phyloP scores from a whole-genome alignment of 2,888 invertebrate genomes.

The Ormyrus thymus region DNA sequence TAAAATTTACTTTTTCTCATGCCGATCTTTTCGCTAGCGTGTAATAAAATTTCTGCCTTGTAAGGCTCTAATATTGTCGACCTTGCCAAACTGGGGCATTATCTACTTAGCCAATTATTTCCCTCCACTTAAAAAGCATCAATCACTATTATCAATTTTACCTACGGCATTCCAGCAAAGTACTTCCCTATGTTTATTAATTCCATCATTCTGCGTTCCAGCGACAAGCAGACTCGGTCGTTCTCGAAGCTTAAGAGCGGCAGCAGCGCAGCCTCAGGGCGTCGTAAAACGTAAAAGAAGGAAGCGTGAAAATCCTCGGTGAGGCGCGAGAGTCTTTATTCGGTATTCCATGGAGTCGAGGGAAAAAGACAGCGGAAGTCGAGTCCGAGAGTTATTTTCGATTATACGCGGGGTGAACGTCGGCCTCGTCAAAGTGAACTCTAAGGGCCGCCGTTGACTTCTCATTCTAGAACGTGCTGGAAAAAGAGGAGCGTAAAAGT shows the following conservation, averaged over 20 bases:
- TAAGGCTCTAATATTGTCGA: no score
- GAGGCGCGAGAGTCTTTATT: background rate
- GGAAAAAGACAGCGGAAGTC: conserved; percentile 24
- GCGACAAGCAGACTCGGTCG: background rate
- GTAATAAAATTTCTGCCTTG: no score
- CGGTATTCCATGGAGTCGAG: conserved; percentile 1
- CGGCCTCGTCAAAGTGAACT: conserved; percentile 16
- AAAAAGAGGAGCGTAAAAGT: background rate
- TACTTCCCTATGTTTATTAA: background rate
- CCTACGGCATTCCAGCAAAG: no score
- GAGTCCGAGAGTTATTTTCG: conserved; percentile 37
- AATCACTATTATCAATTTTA: no score
- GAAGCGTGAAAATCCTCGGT: conserved; percentile 11
- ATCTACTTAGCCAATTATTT: no score
- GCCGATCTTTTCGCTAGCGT: no score
- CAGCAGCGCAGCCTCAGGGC: background rate
- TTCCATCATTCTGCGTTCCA: background rate
- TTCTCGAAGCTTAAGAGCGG: background rate
- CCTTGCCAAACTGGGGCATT: no score
- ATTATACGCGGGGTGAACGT: conserved; percentile 29
- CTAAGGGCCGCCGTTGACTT: background rate
- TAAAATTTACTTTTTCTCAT: no score
- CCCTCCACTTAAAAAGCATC: no score
- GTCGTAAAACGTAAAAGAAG: background rate
- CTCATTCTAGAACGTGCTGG: background rate